Base-by-base conservation (phyloP, 2,888 invertebrate species). In the Chymomyza procnemis region DNA sequence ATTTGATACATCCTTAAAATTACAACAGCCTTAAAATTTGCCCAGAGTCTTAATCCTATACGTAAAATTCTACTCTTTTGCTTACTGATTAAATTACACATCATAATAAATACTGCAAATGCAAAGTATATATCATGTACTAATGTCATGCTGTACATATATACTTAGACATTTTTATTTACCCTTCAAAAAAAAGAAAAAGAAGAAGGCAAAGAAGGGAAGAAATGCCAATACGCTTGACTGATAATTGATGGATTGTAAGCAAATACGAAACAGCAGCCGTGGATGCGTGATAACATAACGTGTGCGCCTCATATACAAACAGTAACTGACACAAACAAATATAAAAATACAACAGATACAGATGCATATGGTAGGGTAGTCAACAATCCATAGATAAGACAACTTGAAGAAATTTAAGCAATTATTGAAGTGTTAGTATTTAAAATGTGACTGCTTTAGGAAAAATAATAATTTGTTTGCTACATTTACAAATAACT, bases 171-270 rank as follows among this genome's bases (percentile, higher is more conserved):
- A 41, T 14, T 41, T 41, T 41, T 41, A 41, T 41, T 41, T 41
- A 41, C 34, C 8, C 8, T 8, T 47, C 55, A 3, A 19, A 60
- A 19, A 50, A 50, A 26, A 30, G 5, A 46, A 50, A 47, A 21
- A 26, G 22, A 19, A 21, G 34, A 22, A 61, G n/a, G n/a, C n/a
- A n/a, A n/a, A n/a, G n/a, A n/a, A n/a, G n/a, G n/a, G 18, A n/a
- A 34, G 2, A 41, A 41, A 41, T 41, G 9, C 12, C 61, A 71
- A 58, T 70, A 81, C 75, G 71, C 21, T 14, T 85, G 79, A 76
- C 73, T 59, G 68, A 57, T 78, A 76, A 76, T 79, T 79, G 79
- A 76, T 81, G 75, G 82, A 81, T 79, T 75, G 66, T 64, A 70
- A 69, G 50, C 72, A 66, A 68, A 72, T 62, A 61, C 59, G 72